Evolutionary conservation across 2,888 invertebrate species (phyloP).

Genomic region (Drosophila flavopinicola): DNA sequence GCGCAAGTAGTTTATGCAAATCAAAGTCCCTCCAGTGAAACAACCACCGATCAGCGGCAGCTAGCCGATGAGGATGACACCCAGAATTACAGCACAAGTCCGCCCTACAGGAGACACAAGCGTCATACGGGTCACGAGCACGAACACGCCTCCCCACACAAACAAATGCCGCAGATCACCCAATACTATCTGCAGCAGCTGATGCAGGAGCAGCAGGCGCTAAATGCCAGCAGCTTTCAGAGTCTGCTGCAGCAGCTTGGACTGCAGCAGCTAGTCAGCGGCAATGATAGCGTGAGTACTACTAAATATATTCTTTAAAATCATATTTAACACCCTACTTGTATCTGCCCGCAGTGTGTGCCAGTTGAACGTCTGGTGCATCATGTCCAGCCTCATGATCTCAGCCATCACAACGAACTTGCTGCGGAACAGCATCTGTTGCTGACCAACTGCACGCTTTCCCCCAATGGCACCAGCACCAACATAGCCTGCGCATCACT

Average conservation of each 20-base stretch:
- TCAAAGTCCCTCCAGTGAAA: conserved; percentile 69
- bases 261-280: conserved; percentile 85
- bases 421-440: conserved; percentile 24
- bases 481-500: conserved; percentile 39
- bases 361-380: conserved; percentile 67
- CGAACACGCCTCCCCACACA: conserved; percentile 45
- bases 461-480: conserved; percentile 40
- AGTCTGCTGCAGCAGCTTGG: conserved; percentile 87
- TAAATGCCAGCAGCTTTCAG: conserved; percentile 89
- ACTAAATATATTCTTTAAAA: neutral
- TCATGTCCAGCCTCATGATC: conserved; percentile 74
- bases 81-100: conserved; percentile 70
- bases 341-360: conserved; percentile 62
- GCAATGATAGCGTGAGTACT: conserved; percentile 59
- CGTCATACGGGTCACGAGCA: conserved; percentile 77
- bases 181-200: conserved; percentile 88
- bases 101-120: conserved; percentile 74
- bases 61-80: conserved; percentile 59
- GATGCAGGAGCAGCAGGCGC: conserved; percentile 85
- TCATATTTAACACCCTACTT: neutral
- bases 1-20: conserved; percentile 66
- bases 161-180: conserved; percentile 84
- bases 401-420: conserved; percentile 45
- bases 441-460: conserved; percentile 55
- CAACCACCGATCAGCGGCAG: conserved; percentile 64